phyloP scores from a whole-genome alignment of 1,140 invertebrate species.

The Lanistes nyassanus region DNA sequence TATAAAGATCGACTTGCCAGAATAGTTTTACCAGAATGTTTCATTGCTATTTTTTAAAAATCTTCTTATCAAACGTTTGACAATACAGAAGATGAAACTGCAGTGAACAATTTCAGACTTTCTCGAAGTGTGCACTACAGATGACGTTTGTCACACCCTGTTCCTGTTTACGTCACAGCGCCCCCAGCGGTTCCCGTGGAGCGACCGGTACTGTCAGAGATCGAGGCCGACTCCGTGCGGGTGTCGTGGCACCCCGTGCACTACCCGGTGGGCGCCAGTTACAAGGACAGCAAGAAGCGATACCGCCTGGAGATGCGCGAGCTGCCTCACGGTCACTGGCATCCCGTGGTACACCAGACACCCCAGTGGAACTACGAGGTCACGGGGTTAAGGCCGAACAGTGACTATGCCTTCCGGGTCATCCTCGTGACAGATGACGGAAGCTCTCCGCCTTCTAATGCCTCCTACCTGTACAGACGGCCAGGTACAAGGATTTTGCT shows the following conservation, averaged over 20 bases:
- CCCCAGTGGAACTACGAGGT: constrained; percentile 46
- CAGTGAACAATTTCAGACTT: neutral
- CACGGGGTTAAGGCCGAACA: constrained; percentile 84
- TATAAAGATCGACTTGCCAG: too few relatives aligned
- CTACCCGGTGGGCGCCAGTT: constrained; percentile 23
- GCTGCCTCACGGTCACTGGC: constrained; percentile 46
- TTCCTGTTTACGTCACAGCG: constrained; percentile 21
- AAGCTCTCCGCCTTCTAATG: constrained; percentile 45
- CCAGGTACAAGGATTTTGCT: too few relatives aligned
- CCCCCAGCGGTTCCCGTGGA: constrained; percentile 38
- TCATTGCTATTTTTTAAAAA: neutral
- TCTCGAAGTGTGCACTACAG: neutral
- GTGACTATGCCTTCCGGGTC: constrained; percentile 97
- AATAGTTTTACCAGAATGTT: neutral
- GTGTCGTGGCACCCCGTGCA: constrained; percentile 55
- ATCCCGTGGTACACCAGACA: constrained; percentile 39
- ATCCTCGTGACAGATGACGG: constrained; percentile 91
- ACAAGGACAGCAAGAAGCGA: constrained; percentile 2
- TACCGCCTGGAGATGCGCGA: constrained; percentile 45
- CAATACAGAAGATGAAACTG: too few relatives aligned
- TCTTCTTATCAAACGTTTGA: too few relatives aligned
- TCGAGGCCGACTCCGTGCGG: constrained; percentile 50
- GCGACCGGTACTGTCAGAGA: constrained; percentile 54
- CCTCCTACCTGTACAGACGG: constrained; percentile 51
- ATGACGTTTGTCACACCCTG: neutral